These are phyloP conservation scores for Hymenochirus boettgeri DNA, from an alignment of 2,113 vertebrate genomes.

Conservation along the genomic window DNA sequence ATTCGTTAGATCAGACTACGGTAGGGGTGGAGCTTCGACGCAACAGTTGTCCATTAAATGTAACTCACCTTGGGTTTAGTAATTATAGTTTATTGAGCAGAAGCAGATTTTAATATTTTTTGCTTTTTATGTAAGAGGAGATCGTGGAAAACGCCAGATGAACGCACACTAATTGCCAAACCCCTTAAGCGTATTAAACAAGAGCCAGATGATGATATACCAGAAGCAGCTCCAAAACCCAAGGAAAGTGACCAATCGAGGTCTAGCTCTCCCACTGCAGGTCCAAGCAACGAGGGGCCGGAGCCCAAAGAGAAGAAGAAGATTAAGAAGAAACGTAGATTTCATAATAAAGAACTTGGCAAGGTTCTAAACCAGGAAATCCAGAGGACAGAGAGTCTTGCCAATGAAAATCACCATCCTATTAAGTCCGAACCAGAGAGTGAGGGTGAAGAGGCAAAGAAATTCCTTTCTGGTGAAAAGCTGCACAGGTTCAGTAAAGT, in stretches of 20 bases:
- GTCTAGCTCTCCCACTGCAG: slow-evolving; percentile 74
- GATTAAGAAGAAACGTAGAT: slow-evolving; percentile 74
- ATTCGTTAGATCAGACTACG: too few species aligned
- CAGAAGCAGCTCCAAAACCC: slow-evolving; percentile 60
- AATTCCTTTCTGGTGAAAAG: slow-evolving; percentile 70
- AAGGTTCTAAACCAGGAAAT: slow-evolving; percentile 86
- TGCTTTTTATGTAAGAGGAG: slow-evolving; percentile 64
- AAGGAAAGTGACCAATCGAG: slow-evolving; percentile 75
- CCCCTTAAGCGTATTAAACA: slow-evolving; percentile 80
- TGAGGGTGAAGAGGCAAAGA: slow-evolving; percentile 75
- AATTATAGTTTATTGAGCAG: too few species aligned
- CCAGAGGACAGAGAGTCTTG: slow-evolving; percentile 76
- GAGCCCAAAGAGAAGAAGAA: slow-evolving; percentile 73
- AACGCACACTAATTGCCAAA: slow-evolving; percentile 63
- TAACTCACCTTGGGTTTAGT: too few species aligned
- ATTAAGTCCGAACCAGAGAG: slow-evolving; percentile 80
- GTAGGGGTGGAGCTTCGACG: too few species aligned
- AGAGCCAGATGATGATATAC: slow-evolving; percentile 73
- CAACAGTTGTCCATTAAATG: too few species aligned
- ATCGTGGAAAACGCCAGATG: slow-evolving; percentile 71
- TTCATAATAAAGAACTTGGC: slow-evolving; percentile 81
- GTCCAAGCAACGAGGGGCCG: slow-evolving; percentile 72
- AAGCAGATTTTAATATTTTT: too few species aligned
- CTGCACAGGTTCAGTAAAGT: slow-evolving; percentile 73
- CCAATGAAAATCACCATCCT: slow-evolving; percentile 75